Conservation (phyloP, 2,797 vertebrate genomes). For the Steatocranus sp. region DNA sequence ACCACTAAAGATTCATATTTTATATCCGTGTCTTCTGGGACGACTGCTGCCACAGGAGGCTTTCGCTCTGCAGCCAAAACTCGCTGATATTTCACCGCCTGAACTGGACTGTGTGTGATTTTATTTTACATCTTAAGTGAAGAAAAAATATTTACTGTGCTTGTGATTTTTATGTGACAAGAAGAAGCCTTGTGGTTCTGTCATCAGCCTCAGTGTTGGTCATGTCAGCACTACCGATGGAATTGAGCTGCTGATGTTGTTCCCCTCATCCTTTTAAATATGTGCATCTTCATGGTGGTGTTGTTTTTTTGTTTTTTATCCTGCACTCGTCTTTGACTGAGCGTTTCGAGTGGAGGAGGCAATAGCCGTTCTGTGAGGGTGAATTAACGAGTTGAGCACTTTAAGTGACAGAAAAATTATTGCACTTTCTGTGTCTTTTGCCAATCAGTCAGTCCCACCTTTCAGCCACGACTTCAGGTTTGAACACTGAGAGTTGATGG, state of each 20-base stretch:
- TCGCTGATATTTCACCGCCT: constrained; percentile 17
- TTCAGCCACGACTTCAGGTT: background rate
- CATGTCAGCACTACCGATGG: constrained; percentile 1
- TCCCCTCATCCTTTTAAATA: background rate
- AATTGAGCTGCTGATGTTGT: constrained; percentile 2
- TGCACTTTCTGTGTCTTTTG: constrained; percentile 7
- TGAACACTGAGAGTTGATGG: background rate
- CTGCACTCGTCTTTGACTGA: background rate
- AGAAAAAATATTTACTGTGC: background rate
- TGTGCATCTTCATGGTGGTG: background rate
- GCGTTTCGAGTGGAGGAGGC: background rate
- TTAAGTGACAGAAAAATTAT: constrained; percentile 18
- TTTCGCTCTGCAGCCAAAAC: background rate
- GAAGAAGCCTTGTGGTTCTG: background rate
- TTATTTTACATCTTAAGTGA: background rate
- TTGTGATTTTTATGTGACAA: constrained; percentile 6
- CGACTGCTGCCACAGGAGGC: background rate
- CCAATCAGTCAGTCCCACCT: background rate
- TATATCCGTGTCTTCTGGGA: background rate
- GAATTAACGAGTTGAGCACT: constrained; percentile 11
- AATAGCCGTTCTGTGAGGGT: background rate
- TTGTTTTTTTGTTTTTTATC: background rate
- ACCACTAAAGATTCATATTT: constrained; percentile 41
- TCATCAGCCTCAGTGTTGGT: background rate
- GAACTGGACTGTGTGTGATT: background rate